Base-by-base conservation (phyloP, 2,797 vertebrate genomes). In the Lepus townsendii region DNA sequence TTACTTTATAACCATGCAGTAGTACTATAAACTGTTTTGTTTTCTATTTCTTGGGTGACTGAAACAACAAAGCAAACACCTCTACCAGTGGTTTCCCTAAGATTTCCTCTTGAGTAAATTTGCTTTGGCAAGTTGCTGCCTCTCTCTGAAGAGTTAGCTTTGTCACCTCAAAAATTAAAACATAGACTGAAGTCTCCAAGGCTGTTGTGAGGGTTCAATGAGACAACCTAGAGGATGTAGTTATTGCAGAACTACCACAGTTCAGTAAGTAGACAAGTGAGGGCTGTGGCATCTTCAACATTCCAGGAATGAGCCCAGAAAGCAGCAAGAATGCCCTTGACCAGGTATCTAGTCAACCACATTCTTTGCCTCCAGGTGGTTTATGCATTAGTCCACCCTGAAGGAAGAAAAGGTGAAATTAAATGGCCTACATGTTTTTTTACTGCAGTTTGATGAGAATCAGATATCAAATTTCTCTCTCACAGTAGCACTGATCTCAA, bases 341-440 rank as follows among this genome's bases (percentile, higher is more conserved):
- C 30, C 42, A 79, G 60, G 89, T 52, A 6, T 32, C 22, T 86
- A 16, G 57, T 75, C 71, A 88, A 26, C 14, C 32, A 66, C 7
- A 16, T 93, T 69, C 47, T 71, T 71, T 79, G 89, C 84, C 57
- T 71, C 35, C 76, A 14, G 13, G 27, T 35, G 5, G 52, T 38
- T 79, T 26, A 8, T 77, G 76, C 26, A 71, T 83, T 52, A 82
- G 32, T 54, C 20, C 24, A 69, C 77, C 38, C 83, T 92, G 32
- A 85, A 92, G 87, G 60, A 35, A 63, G 52, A 69, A 65, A 32
- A 63, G 19, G 63, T 54, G 50, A 93, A 94, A 77, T 90, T 88
- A 73, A 90, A 52, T 52, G 52, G 42, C 65, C 63, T 60, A 13
- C 57, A 30, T 38, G 50, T 62, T 62, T 19, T 0, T 2, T 10